Base-by-base conservation (phyloP, 2,888 invertebrate genomes). In the Eremobia ochroleuca region DNA sequence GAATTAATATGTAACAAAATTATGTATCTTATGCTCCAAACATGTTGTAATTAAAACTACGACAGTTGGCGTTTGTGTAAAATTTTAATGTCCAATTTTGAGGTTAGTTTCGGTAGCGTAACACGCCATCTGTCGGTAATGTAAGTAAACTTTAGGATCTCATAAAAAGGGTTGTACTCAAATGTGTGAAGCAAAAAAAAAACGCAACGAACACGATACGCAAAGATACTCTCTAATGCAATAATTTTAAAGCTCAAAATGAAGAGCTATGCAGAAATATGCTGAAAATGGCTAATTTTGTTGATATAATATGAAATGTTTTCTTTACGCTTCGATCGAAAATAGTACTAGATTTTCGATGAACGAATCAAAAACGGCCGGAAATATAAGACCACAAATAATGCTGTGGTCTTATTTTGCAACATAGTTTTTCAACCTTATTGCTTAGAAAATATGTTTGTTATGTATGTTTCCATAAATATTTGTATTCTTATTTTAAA, bases 151-250 rank as follows among this genome's bases (percentile, higher is more conserved):
- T 66, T 61, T 59, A 71, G 52, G 76, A 81, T 85, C 81, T 81
- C 81, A 81, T 79, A 9, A 46, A 73, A 55, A 66, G 37, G 46
- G 43, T 64, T 79, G 49, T 79, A 64, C 49, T 55, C n/a, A 58
- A 81, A 58, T 21, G 34, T 59, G 28, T 46, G 18, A 49, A 65
- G 4, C n/a, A n/a, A n/a, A n/a, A 18, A 52, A 34, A 15, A 61
- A 49, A 49, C 11, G 61, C 80, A 77, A 78, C 61, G 49, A 77
- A 67, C 13, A 49, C 69, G 0, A 46, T 66, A 73, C 6, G 55
- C 34, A n/a, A 83, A 43, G 1, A 70, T 69, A 81, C 85, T 82
- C 85, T 82, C 85, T 81, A 73, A 58, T 83, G 40, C 71, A 67
- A 67, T 67, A 31, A 61, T 37, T 6, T 62, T 40, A 43, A 61